Conservation (phyloP, 2,888 invertebrate genomes). For the Pemphredon lugubris region DNA sequence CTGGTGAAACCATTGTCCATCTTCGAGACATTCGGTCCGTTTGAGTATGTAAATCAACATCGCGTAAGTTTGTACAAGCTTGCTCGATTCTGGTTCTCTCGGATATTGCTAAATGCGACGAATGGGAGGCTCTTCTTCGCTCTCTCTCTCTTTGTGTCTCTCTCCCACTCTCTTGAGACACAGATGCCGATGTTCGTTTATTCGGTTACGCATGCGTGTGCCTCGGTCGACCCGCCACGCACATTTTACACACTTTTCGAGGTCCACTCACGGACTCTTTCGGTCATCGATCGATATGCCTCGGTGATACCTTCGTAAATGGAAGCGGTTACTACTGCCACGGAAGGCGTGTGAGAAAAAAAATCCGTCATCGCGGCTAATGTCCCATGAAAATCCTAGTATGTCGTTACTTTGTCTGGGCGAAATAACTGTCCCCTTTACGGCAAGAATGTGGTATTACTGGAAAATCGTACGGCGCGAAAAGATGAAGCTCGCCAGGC, state of each 20-base stretch:
- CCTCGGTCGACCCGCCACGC: neutral
- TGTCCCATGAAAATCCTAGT: no score
- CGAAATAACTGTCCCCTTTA: no score
- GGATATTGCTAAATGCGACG: slow-evolving; percentile 20
- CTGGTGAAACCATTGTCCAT: no score
- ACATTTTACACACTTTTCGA: slow-evolving; percentile 6
- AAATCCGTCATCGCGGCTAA: neutral
- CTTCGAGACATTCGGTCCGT: no score
- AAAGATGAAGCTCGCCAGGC: slow-evolving; percentile 20
- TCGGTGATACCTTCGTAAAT: neutral
- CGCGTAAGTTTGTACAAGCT: neutral
- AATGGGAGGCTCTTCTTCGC: neutral
- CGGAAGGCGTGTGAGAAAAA: neutral
- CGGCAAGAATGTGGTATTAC: neutral
- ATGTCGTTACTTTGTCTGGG: no score
- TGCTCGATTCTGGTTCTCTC: slow-evolving; percentile 5
- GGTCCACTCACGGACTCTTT: neutral
- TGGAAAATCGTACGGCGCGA: neutral
- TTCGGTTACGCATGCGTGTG: slow-evolving; percentile 1
- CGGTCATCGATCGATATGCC: neutral
- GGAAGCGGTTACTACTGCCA: neutral
- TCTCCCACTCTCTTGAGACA: neutral
- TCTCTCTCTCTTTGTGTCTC: neutral
- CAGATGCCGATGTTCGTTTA: neutral
- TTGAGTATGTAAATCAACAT: neutral